Evolutionary conservation across 1,140 invertebrate species (phyloP).

Genomic region (Vanessa atalanta): DNA sequence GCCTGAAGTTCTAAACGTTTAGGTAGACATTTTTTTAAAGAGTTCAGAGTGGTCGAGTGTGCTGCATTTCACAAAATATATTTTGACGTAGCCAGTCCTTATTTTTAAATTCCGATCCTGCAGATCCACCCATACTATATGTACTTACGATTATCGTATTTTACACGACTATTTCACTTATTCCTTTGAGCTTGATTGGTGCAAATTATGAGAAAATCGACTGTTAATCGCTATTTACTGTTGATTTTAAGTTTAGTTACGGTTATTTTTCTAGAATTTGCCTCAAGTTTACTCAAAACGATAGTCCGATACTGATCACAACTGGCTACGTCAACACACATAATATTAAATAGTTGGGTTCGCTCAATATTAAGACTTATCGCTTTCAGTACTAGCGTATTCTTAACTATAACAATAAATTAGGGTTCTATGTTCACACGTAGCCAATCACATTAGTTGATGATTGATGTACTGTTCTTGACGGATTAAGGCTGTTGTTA

Average conservation of each 20-base stretch:
- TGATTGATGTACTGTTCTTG: conserved; percentile 71
- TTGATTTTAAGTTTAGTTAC: too few relatives aligned
- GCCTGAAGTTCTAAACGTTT: conserved; percentile 43
- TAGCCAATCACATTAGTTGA: conserved; percentile 74
- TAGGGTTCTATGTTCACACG: conserved; percentile 71
- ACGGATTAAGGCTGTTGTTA: conserved; percentile 71
- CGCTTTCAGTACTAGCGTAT: conserved; percentile 72
- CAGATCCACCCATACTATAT: background rate
- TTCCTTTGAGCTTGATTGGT: too few relatives aligned
- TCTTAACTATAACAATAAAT: conserved; percentile 73
- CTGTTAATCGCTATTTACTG: too few relatives aligned
- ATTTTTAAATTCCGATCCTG: background rate
- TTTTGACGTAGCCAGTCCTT: background rate
- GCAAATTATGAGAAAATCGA: too few relatives aligned
- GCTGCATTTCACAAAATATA: conserved; percentile 59
- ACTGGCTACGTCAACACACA: background rate
- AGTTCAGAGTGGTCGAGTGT: conserved; percentile 60
- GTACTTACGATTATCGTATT: too few relatives aligned
- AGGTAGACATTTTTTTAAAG: conserved; percentile 38
- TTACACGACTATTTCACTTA: too few relatives aligned
- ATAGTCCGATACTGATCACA: background rate
- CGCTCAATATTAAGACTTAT: conserved; percentile 80
- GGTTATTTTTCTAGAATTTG: too few relatives aligned
- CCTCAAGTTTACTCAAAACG: background rate
- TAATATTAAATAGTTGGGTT: conserved; percentile 65